Evolutionary conservation across 2,888 invertebrate genomes (phyloP), one percentile per base, ranked within the genome.

Genomic region (Macropis europaea): DNA sequence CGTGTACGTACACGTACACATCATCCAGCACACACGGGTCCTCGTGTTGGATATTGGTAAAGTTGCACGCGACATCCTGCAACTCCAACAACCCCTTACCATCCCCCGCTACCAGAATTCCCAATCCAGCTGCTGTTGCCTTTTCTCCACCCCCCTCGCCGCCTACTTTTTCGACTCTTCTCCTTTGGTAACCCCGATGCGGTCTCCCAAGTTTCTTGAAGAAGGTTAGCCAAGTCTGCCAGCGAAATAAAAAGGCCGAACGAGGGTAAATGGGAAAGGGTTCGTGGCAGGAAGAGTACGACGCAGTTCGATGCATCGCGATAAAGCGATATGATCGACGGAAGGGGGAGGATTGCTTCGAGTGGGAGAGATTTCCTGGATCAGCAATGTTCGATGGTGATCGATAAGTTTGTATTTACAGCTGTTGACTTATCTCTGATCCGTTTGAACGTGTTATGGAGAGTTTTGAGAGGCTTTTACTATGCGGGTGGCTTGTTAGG

Each of bases 61-160:
- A 88, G 88, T 88, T 88, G 84, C 84, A 84, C 84, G 85, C 87
- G 87, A 86, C 87, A 86, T 87, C 82, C 87, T 84, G 87, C 80
- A 77, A 77, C 78, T 78, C 76, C 66, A 72, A 76, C 73, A 53
- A 70, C 34, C 71, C 74, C 68, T 75, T 54, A 34, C 57, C 63
- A 32, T 47, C 52, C 59, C 53, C 32, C 60, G 40, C 56, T 47
- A 52, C 54, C 50, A 74, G 76, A 82, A 81, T 80, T 75, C 81
- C 76, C 77, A 56, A 28, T 60, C 77, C 72, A 74, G 69, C 73
- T 69, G 66, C 57, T 70, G 72, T 67, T 67, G 73, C 77, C 63
- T 68, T 73, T 74, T 56, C 50, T 50, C 24, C 68, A 42, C 52
- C 26, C 57, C 63, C 13, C 40, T 40, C 42, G 26, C 53, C 15